These are phyloP conservation scores for Sicus ferrugineus DNA, from an alignment of 2,888 invertebrate species.

Conservation along the genomic window DNA sequence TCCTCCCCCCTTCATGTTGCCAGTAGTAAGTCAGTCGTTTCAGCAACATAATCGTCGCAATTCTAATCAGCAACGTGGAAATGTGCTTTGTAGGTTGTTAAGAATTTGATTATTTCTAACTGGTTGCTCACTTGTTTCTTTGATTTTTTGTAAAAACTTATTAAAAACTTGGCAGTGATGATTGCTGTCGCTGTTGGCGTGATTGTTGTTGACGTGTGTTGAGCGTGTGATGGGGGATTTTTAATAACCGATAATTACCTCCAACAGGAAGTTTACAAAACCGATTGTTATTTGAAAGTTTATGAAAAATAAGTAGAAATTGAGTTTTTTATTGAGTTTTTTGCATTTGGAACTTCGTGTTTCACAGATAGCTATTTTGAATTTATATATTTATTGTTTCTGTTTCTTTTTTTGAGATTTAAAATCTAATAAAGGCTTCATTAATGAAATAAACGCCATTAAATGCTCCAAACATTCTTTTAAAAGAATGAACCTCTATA, in stretches of 20 bases:
- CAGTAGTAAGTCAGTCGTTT: background rate
- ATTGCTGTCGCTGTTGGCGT: background rate
- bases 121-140: background rate
- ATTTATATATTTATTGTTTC: no score
- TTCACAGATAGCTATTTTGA: no score
- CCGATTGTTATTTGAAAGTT: no score
- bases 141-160: background rate
- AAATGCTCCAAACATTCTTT: no score
- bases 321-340: background rate
- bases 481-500: no score
- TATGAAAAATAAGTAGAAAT: no score
- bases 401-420: no score
- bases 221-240: background rate
- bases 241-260: background rate
- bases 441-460: no score
- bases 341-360: background rate
- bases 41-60: background rate
- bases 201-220: background rate
- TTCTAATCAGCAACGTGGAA: background rate
- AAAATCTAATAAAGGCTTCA: no score
- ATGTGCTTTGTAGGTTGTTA: conserved; percentile 1
- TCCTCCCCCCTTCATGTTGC: background rate
- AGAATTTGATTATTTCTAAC: background rate
- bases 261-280: background rate
- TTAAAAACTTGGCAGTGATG: background rate